Percentiles rank a stretch among this genome's conserved stretches.
Conservation (phyloP, 1,140 invertebrate species). For the Drosophila murphyi region DNA sequence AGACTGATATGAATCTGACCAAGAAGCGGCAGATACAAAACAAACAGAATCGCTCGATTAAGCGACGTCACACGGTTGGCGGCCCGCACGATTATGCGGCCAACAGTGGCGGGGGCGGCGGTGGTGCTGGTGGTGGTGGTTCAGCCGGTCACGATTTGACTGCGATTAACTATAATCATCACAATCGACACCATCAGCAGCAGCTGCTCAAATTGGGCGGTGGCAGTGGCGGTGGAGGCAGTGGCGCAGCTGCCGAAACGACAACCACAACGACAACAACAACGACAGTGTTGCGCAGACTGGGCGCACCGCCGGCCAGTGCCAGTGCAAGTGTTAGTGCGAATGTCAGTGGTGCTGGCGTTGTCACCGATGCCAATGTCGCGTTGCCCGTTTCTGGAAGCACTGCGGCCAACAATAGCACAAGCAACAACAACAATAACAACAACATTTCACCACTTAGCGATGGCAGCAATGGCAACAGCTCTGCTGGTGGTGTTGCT, state of each 20-base stretch:
- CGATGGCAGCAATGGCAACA: slow-evolving; percentile 71
- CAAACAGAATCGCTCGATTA: slow-evolving; percentile 88
- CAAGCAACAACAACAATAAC: slow-evolving; percentile 37
- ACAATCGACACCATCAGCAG: slow-evolving; percentile 74
- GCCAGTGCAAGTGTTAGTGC: slow-evolving; percentile 13
- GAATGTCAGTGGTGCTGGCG: slow-evolving; percentile 8
- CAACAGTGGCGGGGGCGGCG: slow-evolving; percentile 42
- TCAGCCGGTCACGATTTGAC: slow-evolving; percentile 54
- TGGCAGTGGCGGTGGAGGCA: slow-evolving; percentile 20
- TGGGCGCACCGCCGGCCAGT: slow-evolving; percentile 34
- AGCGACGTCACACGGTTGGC: slow-evolving; percentile 95
- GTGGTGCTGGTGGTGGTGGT: not conserved
- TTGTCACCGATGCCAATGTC: slow-evolving; percentile 28
- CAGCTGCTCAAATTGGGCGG: slow-evolving; percentile 59
- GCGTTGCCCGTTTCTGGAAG: slow-evolving; percentile 24
- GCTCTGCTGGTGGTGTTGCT: slow-evolving; percentile 1
- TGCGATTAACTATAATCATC: slow-evolving; percentile 72
- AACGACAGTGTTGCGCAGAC: slow-evolving; percentile 62
- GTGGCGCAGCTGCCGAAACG: slow-evolving; percentile 58
- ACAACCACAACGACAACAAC: slow-evolving; percentile 73
- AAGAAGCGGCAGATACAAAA: slow-evolving; percentile 88
- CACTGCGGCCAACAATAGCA: slow-evolving; percentile 2
- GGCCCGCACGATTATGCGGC: slow-evolving; percentile 91
- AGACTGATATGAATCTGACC: slow-evolving; percentile 92
- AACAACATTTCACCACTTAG: slow-evolving; percentile 77